Percentiles rank a stretch among this genome's conserved stretches.
Evolutionary conservation across 2,113 vertebrate species (phyloP).

Genomic region (Syrmaticus mikado): DNA sequence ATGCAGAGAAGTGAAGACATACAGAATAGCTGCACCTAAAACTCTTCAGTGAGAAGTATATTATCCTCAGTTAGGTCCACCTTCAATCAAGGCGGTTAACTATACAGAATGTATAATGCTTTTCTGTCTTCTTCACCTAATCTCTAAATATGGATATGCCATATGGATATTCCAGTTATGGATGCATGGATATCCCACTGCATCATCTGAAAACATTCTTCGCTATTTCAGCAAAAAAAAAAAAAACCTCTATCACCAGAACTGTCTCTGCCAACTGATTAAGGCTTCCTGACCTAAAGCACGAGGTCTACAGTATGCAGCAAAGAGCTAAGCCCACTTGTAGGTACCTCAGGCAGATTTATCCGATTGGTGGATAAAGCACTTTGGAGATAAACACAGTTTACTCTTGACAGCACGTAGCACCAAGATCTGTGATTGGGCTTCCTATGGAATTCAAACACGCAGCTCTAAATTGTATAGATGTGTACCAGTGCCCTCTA

Average conservation of each 20-base stretch:
- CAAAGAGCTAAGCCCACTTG: neutral
- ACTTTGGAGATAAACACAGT: accelerated
- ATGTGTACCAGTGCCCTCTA: constrained; percentile 45
- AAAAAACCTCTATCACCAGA: neutral
- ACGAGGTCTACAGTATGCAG: accelerated
- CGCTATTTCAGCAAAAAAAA: neutral
- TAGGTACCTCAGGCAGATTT: neutral
- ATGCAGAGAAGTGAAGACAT: neutral
- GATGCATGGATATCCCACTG: neutral
- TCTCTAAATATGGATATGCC: neutral
- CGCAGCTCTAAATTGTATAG: neutral
- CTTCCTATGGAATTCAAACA: accelerated
- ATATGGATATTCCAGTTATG: neutral
- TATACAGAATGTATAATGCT: neutral
- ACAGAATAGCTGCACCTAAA: neutral
- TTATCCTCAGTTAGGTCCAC: neutral
- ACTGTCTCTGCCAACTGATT: accelerated
- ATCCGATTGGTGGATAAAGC: neutral
- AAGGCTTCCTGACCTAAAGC: neutral
- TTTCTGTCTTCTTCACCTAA: neutral
- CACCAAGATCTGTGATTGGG: neutral
- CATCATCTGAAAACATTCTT: neutral
- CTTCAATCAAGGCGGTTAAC: neutral
- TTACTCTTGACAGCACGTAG: accelerated
- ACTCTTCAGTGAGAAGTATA: neutral